Evolutionary conservation across 2,888 invertebrate species (phyloP).

Genomic region (Sipha maydis): DNA sequence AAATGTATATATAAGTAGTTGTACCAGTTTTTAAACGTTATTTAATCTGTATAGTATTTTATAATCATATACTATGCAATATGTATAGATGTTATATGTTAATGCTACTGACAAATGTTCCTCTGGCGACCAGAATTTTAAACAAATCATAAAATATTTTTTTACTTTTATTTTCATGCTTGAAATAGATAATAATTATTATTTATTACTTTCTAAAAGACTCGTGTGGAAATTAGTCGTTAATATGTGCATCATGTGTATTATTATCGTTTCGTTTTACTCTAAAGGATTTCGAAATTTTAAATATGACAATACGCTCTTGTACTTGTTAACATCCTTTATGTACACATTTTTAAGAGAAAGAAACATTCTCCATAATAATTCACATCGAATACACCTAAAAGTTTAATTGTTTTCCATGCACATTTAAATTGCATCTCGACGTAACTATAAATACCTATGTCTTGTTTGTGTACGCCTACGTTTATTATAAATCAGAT

Average conservation of each 20-base stretch:
- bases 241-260: not conserved
- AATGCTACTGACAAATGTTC: slow-evolving; percentile 4
- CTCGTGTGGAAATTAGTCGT: not conserved
- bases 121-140: slow-evolving; percentile 28
- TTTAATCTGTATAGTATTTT: slow-evolving; percentile 7
- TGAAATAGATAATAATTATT: slow-evolving; percentile 8
- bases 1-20: not conserved
- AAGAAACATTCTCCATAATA: too few relatives aligned
- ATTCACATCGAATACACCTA: too few relatives aligned
- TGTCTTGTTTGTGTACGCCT: too few relatives aligned
- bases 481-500: too few relatives aligned
- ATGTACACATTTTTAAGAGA: too few relatives aligned
- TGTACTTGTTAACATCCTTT: too few relatives aligned
- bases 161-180: not conserved
- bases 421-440: too few relatives aligned
- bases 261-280: not conserved
- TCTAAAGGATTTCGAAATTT: too few relatives aligned
- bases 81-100: not conserved
- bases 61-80: not conserved
- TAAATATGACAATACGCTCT: too few relatives aligned
- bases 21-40: slow-evolving; percentile 37
- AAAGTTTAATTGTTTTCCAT: too few relatives aligned
- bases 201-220: slow-evolving; percentile 40
- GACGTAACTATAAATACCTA: too few relatives aligned
- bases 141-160: not conserved